Evolutionary conservation across 2,888 invertebrate species (phyloP).

Genomic region (Trachelus tabidus): DNA sequence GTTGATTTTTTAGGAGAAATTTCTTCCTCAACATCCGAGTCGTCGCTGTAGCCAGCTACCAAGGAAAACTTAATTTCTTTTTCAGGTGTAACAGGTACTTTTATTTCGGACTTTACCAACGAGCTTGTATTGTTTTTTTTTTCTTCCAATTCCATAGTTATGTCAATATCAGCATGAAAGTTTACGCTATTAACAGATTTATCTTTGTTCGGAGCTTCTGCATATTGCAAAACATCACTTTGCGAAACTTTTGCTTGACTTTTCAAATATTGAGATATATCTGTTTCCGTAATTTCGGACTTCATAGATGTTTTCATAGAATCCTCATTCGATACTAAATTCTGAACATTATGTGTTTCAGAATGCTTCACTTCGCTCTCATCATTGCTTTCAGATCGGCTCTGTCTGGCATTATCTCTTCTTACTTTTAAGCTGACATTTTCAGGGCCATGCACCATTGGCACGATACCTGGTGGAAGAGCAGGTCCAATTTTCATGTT

Average conservation of each 20-base stretch:
- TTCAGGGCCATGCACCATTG: constrained; percentile 40
- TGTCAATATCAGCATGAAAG: neutral
- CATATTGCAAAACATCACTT: constrained; percentile 59
- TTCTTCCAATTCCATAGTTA: neutral
- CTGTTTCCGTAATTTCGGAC: constrained; percentile 45
- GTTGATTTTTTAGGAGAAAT: constrained; percentile 36
- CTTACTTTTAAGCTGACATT: constrained; percentile 24
- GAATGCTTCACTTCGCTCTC: neutral
- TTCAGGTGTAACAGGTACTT: neutral
- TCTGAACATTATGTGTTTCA: neutral
- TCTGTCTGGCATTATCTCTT: neutral
- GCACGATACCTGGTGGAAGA: constrained; percentile 33
- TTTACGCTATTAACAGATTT: neutral
- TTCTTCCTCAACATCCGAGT: constrained; percentile 67
- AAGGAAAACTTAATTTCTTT: constrained; percentile 60
- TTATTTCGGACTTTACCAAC: constrained; percentile 1
- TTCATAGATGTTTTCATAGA: neutral
- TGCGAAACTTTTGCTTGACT: constrained; percentile 65
- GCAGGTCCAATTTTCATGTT: constrained; percentile 34
- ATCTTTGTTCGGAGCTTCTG: constrained; percentile 36
- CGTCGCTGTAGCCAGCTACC: constrained; percentile 71
- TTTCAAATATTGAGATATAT: constrained; percentile 63
- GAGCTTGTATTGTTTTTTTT: neutral
- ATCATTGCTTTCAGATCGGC: neutral
- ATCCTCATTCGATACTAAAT: constrained; percentile 38